Conservation (phyloP, 1,140 invertebrate species). For the Dendroctonus valens region DNA sequence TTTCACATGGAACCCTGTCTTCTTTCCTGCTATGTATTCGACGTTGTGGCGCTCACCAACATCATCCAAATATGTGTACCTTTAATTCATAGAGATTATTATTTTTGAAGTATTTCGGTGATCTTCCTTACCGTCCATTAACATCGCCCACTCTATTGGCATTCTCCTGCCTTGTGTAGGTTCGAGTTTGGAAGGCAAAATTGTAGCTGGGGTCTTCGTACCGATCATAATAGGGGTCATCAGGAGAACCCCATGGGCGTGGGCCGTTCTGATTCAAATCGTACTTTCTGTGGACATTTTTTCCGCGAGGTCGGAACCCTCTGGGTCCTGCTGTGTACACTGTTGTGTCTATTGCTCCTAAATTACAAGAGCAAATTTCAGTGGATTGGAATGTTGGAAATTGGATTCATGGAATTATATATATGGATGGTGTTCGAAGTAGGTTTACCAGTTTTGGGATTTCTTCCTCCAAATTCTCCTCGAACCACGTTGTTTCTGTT, state of each 20-base stretch:
- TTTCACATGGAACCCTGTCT: conserved; percentile 70
- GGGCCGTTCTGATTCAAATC: conserved; percentile 64
- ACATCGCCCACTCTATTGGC: conserved; percentile 48
- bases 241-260: conserved; percentile 58
- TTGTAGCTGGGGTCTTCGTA: conserved; percentile 70
- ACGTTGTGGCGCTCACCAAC: conserved; percentile 70
- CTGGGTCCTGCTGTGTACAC: conserved; percentile 70
- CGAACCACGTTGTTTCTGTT: conserved; percentile 61
- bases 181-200: conserved; percentile 63
- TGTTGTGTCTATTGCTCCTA: conserved; percentile 61
- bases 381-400: background rate
- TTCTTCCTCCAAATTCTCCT: conserved; percentile 63
- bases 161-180: conserved; percentile 62
- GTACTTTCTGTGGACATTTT: conserved; percentile 66
- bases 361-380: background rate
- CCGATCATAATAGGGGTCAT: conserved; percentile 67
- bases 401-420: too few relatives aligned
- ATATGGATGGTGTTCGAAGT: too few relatives aligned
- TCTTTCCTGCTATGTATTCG: conserved; percentile 67
- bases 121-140: conserved; percentile 47
- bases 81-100: background rate
- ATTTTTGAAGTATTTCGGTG: background rate
- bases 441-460: conserved; percentile 57
- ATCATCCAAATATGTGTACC: conserved; percentile 68
- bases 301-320: conserved; percentile 67